phyloP scores from a whole-genome alignment of 2,113 vertebrate species.

The Odontesthes bonariensis region DNA sequence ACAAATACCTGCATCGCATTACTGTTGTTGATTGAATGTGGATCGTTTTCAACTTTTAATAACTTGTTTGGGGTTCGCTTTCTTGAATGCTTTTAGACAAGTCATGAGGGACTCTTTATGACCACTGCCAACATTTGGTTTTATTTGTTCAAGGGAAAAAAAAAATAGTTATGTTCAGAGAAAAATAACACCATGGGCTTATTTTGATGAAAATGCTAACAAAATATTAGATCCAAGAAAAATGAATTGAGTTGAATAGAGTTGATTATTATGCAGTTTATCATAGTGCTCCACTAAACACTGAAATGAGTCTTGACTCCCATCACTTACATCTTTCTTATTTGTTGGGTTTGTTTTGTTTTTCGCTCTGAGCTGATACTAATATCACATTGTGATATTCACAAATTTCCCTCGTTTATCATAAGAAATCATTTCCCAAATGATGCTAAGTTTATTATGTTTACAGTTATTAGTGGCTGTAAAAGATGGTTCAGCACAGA shows the following conservation, averaged over 20 bases:
- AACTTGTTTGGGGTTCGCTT: background rate
- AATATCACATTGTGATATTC: too few species aligned
- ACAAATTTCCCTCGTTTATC: background rate
- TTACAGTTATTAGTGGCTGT: too few species aligned
- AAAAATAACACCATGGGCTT: conserved; percentile 2
- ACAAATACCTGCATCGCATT: conserved; percentile 29
- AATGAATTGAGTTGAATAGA: background rate
- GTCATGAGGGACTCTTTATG: conserved; percentile 6
- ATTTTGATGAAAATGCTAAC: conserved; percentile 30
- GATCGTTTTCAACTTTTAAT: conserved; percentile 12
- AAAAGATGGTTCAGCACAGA: too few species aligned
- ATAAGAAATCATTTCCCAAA: conserved; percentile 1
- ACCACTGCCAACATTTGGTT: background rate
- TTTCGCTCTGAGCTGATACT: too few species aligned
- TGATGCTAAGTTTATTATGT: background rate
- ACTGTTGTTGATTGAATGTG: conserved; percentile 15
- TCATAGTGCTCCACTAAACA: background rate
- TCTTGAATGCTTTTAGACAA: conserved; percentile 7
- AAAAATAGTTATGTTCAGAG: background rate
- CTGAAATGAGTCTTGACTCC: conserved; percentile 1
- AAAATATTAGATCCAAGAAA: background rate
- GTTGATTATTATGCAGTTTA: background rate
- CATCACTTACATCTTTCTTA: too few species aligned
- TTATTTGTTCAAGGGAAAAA: conserved; percentile 9
- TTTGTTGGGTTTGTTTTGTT: too few species aligned